A percentile compares a stretch with the other conserved stretches of the same genome.
These are phyloP conservation scores for Malacoctenus gilli DNA, from an alignment of 2,797 vertebrate genomes.

Conservation along the genomic window DNA sequence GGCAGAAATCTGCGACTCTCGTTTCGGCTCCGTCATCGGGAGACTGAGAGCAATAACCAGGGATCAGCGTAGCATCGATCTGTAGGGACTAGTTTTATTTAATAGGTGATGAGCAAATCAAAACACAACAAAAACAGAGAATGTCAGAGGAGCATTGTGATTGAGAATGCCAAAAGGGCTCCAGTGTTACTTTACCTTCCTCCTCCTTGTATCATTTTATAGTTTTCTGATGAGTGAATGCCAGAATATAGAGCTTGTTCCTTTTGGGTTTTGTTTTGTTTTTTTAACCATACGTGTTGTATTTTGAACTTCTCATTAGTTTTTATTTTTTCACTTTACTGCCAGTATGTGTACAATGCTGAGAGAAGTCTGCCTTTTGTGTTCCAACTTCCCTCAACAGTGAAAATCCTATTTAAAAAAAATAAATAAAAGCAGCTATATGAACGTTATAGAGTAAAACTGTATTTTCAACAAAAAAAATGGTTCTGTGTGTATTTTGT, in stretches of 20 bases:
- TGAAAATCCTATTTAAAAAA: constrained; percentile 76
- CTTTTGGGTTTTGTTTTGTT: constrained; percentile 45
- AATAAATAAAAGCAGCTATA: constrained; percentile 78
- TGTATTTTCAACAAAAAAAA: constrained; percentile 61
- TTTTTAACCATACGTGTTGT: constrained; percentile 66
- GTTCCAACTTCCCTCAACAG: constrained; percentile 64
- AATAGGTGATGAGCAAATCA: constrained; percentile 68
- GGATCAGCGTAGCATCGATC: constrained; percentile 30
- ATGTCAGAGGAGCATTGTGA: constrained; percentile 60
- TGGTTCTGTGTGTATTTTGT: constrained; percentile 40
- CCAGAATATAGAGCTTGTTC: constrained; percentile 64
- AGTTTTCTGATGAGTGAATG: constrained; percentile 72
- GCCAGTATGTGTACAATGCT: constrained; percentile 73
- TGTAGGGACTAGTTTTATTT: constrained; percentile 54
- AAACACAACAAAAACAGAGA: constrained; percentile 54
- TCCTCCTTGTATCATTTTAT: constrained; percentile 56
- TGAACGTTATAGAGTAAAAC: constrained; percentile 64
- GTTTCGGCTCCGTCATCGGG: constrained; percentile 12
- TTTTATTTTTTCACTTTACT: constrained; percentile 72
- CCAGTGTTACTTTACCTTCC: constrained; percentile 62
- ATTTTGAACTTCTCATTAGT: constrained; percentile 62
- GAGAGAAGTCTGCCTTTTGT: constrained; percentile 66
- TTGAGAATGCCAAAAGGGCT: constrained; percentile 71
- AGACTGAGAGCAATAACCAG: constrained; percentile 40
- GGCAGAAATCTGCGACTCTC: constrained; percentile 11